phyloP scores from a whole-genome alignment of 2,797 vertebrate species.

The Mus spretus region DNA sequence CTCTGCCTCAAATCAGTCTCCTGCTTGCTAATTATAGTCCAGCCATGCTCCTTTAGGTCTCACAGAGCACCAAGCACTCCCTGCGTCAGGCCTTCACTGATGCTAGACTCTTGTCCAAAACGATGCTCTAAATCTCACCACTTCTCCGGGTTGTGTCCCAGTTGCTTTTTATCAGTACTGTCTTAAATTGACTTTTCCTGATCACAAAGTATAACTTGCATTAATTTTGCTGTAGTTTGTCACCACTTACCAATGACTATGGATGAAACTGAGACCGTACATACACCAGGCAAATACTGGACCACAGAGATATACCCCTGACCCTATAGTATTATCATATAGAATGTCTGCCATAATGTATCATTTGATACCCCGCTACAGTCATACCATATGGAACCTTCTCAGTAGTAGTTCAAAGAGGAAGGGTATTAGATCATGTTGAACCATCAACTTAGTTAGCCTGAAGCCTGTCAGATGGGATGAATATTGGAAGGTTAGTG shows the following conservation, averaged over 20 bases:
- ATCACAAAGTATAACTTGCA: background rate
- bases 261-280: too few species aligned
- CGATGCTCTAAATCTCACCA: background rate
- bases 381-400: background rate
- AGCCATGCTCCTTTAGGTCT: background rate
- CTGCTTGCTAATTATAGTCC: background rate
- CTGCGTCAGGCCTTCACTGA: background rate
- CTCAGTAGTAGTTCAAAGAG: background rate
- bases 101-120: background rate
- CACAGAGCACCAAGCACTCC: background rate
- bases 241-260: background rate
- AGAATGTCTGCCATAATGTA: background rate
- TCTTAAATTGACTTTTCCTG: background rate
- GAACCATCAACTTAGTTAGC: background rate
- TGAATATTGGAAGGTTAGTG: constrained; percentile 17
- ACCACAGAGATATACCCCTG: background rate
- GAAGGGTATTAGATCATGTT: background rate
- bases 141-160: background rate
- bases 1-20: background rate
- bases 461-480: background rate
- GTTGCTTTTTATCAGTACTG: background rate
- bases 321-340: background rate
- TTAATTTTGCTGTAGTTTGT: background rate
- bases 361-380: background rate
- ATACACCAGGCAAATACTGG: background rate